Conservation (phyloP, 30 jellyfish, hydroid and myxozoan genomes). For the Aurelia sp. region DNA sequence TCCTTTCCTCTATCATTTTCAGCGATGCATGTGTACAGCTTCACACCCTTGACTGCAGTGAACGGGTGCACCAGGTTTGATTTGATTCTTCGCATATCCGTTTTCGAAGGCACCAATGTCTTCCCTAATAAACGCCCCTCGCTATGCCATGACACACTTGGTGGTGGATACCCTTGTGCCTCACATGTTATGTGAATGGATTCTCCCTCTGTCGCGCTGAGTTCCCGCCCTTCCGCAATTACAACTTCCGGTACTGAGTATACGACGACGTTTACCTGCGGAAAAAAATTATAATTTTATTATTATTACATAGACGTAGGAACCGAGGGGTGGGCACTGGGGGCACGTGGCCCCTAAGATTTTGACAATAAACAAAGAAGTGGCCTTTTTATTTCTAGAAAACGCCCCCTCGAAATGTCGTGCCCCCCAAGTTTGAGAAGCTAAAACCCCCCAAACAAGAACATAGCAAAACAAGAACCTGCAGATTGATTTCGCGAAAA, state of each 20-base stretch:
- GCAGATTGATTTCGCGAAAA: too few relatives aligned
- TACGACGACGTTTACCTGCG: constrained; percentile 26
- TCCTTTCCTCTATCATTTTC: constrained; percentile 35
- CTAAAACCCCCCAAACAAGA: too few relatives aligned
- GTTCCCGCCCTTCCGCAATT: constrained; percentile 37
- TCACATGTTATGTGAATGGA: constrained; percentile 39
- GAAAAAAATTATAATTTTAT: neutral
- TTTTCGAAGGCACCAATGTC: constrained; percentile 3
- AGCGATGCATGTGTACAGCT: constrained; percentile 29
- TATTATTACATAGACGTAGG: too few relatives aligned
- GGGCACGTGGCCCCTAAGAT: too few relatives aligned
- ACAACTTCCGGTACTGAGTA: constrained; percentile 52
- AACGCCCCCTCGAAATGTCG: too few relatives aligned
- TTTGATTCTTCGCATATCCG: neutral
- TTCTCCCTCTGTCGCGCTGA: constrained; percentile 31
- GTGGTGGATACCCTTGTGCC: constrained; percentile 60
- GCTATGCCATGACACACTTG: constrained; percentile 45
- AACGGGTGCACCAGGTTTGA: constrained; percentile 14
- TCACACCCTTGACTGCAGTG: constrained; percentile 33
- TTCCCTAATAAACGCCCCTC: constrained; percentile 43
- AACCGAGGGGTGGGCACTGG: too few relatives aligned
- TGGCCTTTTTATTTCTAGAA: too few relatives aligned
- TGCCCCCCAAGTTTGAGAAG: too few relatives aligned
- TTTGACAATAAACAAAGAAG: too few relatives aligned
- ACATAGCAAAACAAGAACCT: too few relatives aligned